phyloP scores from a whole-genome alignment of 2,888 invertebrate genomes.

The Papilio elwesi region DNA sequence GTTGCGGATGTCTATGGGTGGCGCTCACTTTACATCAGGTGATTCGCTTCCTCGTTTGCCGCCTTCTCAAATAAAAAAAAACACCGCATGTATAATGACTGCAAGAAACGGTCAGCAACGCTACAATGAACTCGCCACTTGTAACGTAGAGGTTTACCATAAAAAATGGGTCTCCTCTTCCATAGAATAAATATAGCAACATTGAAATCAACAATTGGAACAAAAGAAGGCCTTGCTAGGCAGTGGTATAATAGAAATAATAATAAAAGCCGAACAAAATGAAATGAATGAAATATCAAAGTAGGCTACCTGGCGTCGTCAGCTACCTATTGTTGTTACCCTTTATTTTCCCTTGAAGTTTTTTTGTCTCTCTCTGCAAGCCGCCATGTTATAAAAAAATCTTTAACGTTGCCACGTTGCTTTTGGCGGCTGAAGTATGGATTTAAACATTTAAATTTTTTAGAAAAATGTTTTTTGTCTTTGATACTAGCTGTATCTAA shows the following conservation, averaged over 20 bases:
- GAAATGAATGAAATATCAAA: conserved; percentile 26
- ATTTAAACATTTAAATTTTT: conserved; percentile 4
- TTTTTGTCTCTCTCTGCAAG: not conserved
- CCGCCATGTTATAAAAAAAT: not conserved
- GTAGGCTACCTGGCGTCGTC: conserved; percentile 17
- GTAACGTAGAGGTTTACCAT: not conserved
- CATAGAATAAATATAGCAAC: not conserved
- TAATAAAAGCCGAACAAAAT: conserved; percentile 9
- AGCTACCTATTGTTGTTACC: not conserved
- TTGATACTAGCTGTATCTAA: too few relatives aligned
- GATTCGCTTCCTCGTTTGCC: too few relatives aligned
- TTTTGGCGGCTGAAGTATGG: not conserved
- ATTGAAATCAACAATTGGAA: not conserved
- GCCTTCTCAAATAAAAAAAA: too few relatives aligned
- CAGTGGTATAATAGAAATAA: not conserved
- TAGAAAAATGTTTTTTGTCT: not conserved
- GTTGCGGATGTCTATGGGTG: too few relatives aligned
- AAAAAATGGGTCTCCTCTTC: not conserved
- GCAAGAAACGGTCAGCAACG: too few relatives aligned
- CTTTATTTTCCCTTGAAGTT: conserved; percentile 2
- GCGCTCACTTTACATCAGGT: too few relatives aligned
- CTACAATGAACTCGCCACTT: too few relatives aligned
- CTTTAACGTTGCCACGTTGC: not conserved
- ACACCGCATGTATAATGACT: too few relatives aligned
- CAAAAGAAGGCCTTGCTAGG: not conserved